These are phyloP conservation scores for Synergus gifuensis DNA, from an alignment of 2,888 invertebrate genomes.

Conservation along the genomic window DNA sequence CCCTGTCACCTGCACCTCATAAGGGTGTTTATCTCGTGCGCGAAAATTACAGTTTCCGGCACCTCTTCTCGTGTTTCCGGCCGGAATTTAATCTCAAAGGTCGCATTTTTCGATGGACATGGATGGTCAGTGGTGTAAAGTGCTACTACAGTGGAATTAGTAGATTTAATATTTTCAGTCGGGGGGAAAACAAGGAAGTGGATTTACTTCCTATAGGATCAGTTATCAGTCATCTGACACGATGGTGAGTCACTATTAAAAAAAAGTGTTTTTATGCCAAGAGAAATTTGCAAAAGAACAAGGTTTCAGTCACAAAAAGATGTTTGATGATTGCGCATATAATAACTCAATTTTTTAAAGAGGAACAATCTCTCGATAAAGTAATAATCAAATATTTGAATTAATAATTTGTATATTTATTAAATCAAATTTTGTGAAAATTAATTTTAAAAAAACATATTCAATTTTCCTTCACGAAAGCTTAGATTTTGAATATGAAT, in stretches of 20 bases:
- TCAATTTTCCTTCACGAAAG: no score
- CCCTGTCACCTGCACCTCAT: slow-evolving; percentile 37
- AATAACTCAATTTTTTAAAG: background rate
- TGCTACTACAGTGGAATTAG: slow-evolving; percentile 51
- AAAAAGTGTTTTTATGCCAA: background rate
- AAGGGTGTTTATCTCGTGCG: slow-evolving; percentile 19
- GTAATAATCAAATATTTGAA: no score
- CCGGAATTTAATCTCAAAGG: background rate
- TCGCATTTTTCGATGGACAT: slow-evolving; percentile 32
- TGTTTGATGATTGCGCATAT: background rate
- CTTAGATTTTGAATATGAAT: no score
- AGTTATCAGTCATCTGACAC: slow-evolving; percentile 52
- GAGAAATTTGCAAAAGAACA: background rate
- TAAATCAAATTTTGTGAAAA: background rate
- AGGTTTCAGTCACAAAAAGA: background rate
- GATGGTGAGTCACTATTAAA: slow-evolving; percentile 49
- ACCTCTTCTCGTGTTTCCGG: slow-evolving; percentile 1
- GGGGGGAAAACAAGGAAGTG: slow-evolving; percentile 1
- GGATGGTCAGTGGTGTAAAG: slow-evolving; percentile 51
- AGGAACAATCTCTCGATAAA: background rate
- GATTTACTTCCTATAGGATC: slow-evolving; percentile 41
- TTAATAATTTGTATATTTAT: background rate
- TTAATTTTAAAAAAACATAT: no score
- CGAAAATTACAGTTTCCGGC: background rate
- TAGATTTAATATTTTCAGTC: slow-evolving; percentile 21